Evolutionary conservation across 1,140 invertebrate species (phyloP), one percentile per base, ranked within the genome.

Genomic region (Dendrolimus punctatus): DNA sequence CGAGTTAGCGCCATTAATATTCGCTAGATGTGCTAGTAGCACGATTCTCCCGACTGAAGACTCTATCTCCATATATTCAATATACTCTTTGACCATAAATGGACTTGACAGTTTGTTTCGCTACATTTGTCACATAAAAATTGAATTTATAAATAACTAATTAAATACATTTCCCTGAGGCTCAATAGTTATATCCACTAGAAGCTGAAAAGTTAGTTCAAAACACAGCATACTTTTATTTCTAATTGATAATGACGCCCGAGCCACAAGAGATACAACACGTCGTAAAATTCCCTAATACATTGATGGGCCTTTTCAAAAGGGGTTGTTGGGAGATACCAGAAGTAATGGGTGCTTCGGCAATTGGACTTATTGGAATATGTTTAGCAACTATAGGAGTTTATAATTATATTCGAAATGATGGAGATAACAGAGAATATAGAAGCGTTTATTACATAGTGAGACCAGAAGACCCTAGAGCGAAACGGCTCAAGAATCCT

Each of bases 261-360:
- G 57, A 67, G 54, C 65, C 77, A 36, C 64, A 72, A 70, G 56
- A 68, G 58, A 69, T 80, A 53, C 73, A 73, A 6, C 76, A 82
- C 69, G 63, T 71, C 59, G 54, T 78, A 1, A 63, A 60, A 44
- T 85, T 84, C 57, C 40, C 50, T 6, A 84, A 84, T 10, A 71
- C 64, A 3, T 42, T 80, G 2, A 44, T 71, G 8, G 85, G 74
- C 4, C 64, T 88, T 3, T 83, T 90, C 39, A 89, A 87, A 66
- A 80, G 73, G 65, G 88, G 79, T 4, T 91, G 89, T 82, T 87
- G 89, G 84, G 88, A 90, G 66, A 89, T 90, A 61, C 90, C 91
- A 9, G 90, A 90, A 76, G 71, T 91, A 36, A 84, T 91, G 68
- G 89, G 76, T 46, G 76, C 87, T 47, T 72, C 82, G 6, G 63